These are phyloP conservation scores for Actenoides lindsayi DNA, from an alignment of 2,113 vertebrate species.

Conservation along the genomic window DNA sequence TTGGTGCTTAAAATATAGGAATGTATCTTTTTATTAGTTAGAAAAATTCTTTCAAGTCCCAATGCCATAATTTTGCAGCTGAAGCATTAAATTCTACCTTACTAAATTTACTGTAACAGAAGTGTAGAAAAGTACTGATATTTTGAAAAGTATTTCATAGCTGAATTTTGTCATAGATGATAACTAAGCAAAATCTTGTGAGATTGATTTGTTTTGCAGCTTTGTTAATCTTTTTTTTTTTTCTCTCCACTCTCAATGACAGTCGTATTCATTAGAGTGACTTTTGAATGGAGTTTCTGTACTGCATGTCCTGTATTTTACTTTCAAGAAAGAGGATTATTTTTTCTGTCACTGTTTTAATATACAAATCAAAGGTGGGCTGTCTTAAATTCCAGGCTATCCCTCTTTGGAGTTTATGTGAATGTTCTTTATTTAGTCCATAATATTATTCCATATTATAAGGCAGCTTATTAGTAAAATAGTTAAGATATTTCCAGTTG, in stretches of 20 bases:
- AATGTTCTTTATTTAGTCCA: background rate
- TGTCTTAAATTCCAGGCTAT: background rate
- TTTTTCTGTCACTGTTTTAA: background rate
- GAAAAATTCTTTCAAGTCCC: background rate
- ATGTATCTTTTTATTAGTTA: background rate
- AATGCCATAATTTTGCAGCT: background rate
- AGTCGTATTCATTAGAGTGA: background rate
- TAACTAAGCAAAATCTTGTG: background rate
- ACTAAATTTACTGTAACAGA: background rate
- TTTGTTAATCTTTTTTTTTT: background rate
- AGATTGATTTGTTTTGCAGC: background rate
- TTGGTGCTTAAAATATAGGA: background rate
- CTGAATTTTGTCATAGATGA: background rate
- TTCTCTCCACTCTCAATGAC: too few relatives aligned
- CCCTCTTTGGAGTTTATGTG: background rate
- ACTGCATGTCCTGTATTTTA: background rate
- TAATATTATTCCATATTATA: background rate
- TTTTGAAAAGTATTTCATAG: background rate
- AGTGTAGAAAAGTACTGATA: background rate
- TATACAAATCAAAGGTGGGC: background rate
- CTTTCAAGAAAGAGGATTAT: background rate
- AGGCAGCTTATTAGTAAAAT: background rate
- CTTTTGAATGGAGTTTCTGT: background rate
- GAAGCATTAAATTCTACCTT: background rate
- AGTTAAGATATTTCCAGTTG: background rate